These are phyloP conservation scores for Magallana nippona DNA, from an alignment of 2,888 invertebrate genomes.

Conservation along the genomic window DNA sequence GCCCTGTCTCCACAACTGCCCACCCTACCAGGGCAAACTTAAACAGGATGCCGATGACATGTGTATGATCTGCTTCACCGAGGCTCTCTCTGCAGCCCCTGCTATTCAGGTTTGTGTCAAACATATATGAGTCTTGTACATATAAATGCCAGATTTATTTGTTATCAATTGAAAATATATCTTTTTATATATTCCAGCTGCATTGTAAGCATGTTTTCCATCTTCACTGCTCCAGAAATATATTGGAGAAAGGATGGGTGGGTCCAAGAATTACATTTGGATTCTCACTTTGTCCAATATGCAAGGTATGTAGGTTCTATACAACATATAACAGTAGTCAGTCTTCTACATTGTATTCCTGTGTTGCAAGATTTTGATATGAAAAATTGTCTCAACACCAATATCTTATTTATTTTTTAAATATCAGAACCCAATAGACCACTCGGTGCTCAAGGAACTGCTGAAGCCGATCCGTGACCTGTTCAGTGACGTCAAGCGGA, in stretches of 20 bases:
- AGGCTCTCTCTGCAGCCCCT: slow-evolving; percentile 96
- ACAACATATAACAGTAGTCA: neutral
- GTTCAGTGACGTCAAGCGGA: slow-evolving; percentile 93
- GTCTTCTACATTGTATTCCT: neutral
- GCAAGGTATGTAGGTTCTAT: no score
- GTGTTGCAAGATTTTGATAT: neutral
- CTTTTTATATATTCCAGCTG: slow-evolving; percentile 82
- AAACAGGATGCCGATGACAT: slow-evolving; percentile 99
- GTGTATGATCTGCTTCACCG: slow-evolving; percentile 99
- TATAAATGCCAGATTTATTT: neutral
- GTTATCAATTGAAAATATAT: neutral
- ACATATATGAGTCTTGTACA: neutral
- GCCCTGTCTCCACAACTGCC: slow-evolving; percentile 93
- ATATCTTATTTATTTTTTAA: neutral
- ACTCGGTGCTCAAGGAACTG: slow-evolving; percentile 88
- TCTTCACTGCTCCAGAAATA: slow-evolving; percentile 92
- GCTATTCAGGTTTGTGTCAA: slow-evolving; percentile 85
- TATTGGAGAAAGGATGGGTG: slow-evolving; percentile 92
- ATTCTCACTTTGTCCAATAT: slow-evolving; percentile 97
- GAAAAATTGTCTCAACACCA: no score
- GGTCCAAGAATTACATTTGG: slow-evolving; percentile 98
- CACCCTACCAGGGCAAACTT: slow-evolving; percentile 80
- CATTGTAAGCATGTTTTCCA: slow-evolving; percentile 98
- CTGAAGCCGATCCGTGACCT: slow-evolving; percentile 90
- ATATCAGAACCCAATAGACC: slow-evolving; percentile 85